Evolutionary conservation across 2,797 vertebrate species (phyloP).

Genomic region (Gallirallus australis): DNA sequence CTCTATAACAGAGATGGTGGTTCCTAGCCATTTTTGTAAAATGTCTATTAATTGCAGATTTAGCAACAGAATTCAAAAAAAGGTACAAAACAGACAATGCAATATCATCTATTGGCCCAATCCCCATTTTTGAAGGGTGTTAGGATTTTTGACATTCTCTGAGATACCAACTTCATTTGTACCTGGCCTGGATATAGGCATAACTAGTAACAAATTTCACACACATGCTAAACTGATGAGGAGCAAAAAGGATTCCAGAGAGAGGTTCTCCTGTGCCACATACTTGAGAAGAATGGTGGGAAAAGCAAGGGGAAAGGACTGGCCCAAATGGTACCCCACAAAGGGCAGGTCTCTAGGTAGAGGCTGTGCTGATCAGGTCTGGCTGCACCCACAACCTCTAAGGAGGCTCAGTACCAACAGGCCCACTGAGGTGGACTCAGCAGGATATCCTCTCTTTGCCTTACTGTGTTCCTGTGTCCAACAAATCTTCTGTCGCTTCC

Average conservation of each 20-base stretch:
- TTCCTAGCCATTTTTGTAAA: neutral
- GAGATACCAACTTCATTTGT: neutral
- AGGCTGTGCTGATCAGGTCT: neutral
- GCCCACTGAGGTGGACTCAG: neutral
- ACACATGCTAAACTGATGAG: neutral
- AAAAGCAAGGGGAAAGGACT: neutral
- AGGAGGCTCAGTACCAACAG: neutral
- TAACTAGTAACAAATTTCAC: neutral
- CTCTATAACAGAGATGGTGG: neutral
- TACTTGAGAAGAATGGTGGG: neutral
- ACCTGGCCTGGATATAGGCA: too few relatives aligned
- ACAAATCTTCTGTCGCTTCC: neutral
- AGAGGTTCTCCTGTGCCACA: neutral
- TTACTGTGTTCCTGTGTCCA: neutral
- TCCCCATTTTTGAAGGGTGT: fast-evolving
- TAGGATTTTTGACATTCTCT: neutral
- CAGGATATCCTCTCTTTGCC: neutral
- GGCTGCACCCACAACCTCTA: too few relatives aligned
- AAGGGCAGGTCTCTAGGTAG: neutral
- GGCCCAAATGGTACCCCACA: neutral
- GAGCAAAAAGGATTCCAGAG: neutral
- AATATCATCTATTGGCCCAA: neutral
- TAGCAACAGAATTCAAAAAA: neutral
- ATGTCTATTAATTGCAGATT: neutral
- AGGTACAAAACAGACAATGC: neutral